phyloP scores from a whole-genome alignment of 2,797 vertebrate species.

The Limosa lapponica region DNA sequence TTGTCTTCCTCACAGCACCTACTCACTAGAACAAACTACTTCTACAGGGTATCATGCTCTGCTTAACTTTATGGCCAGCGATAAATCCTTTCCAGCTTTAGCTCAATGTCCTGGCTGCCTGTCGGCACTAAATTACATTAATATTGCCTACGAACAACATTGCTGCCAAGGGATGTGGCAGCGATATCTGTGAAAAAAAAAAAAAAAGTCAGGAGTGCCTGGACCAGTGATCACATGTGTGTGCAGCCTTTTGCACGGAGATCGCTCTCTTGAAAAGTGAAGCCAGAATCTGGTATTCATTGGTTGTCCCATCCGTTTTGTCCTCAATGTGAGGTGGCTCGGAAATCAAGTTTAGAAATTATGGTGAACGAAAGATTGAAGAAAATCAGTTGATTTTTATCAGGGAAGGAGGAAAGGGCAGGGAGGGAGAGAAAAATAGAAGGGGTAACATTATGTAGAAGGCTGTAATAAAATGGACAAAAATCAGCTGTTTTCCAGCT shows the following conservation, averaged over 20 bases:
- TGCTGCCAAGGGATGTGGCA: neutral
- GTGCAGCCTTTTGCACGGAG: neutral
- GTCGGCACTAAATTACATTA: neutral
- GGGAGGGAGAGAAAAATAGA: neutral
- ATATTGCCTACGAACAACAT: neutral
- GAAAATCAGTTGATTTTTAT: neutral
- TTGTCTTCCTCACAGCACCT: neutral
- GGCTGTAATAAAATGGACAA: neutral
- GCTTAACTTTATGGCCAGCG: neutral
- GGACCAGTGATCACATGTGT: rapidly evolving
- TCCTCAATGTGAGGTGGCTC: neutral
- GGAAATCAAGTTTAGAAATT: neutral
- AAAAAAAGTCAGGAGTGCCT: neutral
- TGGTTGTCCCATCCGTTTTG: neutral
- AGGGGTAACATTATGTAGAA: neutral
- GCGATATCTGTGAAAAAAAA: neutral
- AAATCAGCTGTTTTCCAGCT: neutral
- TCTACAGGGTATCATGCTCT: neutral
- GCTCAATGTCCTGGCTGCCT: neutral
- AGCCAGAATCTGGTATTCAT: neutral
- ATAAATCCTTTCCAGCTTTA: neutral
- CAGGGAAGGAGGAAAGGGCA: neutral
- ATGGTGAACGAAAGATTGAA: neutral
- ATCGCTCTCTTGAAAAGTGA: neutral
- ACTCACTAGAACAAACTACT: neutral